Evolutionary conservation across 2,888 invertebrate species (phyloP).

Genomic region (Eucera pruinosa): DNA sequence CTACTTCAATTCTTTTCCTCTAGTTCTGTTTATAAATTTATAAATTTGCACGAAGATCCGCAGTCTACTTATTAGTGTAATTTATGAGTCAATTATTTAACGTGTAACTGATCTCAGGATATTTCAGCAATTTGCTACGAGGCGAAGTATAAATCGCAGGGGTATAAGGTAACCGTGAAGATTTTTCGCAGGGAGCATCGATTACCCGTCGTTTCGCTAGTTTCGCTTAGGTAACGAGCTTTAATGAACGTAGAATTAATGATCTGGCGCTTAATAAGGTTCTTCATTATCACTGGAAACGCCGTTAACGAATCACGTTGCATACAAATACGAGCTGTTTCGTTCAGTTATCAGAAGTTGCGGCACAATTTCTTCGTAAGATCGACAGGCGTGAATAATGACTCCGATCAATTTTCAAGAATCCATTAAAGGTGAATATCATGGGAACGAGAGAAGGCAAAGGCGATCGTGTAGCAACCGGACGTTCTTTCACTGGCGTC

Average conservation of each 20-base stretch:
- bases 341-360: conserved; percentile 28
- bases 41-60: too few relatives aligned
- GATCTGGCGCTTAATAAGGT: conserved; percentile 45
- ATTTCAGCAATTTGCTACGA: neutral
- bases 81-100: neutral
- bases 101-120: neutral
- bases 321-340: conserved; percentile 41
- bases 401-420: conserved; percentile 44
- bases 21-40: too few relatives aligned
- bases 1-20: too few relatives aligned
- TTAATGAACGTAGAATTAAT: conserved; percentile 47
- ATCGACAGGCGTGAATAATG: conserved; percentile 42
- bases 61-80: too few relatives aligned
- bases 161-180: neutral
- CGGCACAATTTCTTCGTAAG: conserved; percentile 5
- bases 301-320: conserved; percentile 24
- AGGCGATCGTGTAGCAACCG: conserved; percentile 4
- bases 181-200: neutral
- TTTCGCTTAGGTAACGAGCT: conserved; percentile 31
- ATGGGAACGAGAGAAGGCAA: neutral
- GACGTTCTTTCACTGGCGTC: conserved; percentile 3
- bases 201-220: neutral
- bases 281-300: conserved; percentile 39
- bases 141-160: neutral
- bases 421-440: conserved; percentile 27